Conservation (phyloP, 2,797 vertebrate species). For the Netta rufina region DNA sequence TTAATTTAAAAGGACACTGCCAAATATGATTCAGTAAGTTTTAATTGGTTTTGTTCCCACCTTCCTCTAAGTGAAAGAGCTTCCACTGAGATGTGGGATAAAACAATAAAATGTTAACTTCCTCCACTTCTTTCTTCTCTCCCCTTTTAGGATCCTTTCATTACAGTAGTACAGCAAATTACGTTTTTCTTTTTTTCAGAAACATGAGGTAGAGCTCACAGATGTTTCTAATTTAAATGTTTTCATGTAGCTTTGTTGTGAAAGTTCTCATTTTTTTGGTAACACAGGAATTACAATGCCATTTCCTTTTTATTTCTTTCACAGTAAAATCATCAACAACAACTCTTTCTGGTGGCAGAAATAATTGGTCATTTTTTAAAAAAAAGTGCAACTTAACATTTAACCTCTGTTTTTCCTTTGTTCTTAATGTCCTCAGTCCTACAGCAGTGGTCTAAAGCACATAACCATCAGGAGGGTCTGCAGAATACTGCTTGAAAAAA, state of each 20-base stretch:
- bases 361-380: neutral
- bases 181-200: neutral
- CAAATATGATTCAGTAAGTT: neutral
- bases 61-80: neutral
- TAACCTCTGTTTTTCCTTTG: neutral
- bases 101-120: neutral
- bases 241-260: neutral
- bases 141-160: neutral
- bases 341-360: neutral
- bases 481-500: neutral
- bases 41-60: neutral
- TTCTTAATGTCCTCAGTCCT: neutral
- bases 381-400: neutral
- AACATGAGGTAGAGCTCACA: neutral
- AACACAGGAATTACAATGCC: neutral
- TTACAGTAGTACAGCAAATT: neutral
- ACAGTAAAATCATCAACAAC: neutral
- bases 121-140: neutral
- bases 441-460: neutral
- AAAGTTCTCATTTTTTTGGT: neutral
- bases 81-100: neutral
- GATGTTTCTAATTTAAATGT: neutral
- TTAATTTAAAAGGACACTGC: constrained; percentile 57
- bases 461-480: neutral
- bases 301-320: neutral